Conservation (phyloP, 2,113 vertebrate genomes). For the Strix aluco region DNA sequence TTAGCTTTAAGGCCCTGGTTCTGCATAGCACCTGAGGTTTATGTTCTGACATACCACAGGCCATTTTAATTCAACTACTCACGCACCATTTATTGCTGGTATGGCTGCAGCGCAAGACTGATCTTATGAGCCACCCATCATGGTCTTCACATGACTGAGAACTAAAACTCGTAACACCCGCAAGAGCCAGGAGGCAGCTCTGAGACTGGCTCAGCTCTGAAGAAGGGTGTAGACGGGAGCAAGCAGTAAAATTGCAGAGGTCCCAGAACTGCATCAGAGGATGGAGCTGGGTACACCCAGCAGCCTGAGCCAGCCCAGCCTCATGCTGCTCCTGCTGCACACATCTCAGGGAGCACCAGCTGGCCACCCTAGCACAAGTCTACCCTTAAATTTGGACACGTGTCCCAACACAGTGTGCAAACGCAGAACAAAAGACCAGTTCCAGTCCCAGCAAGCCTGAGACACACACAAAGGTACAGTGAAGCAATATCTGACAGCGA, state of each 20-base stretch:
- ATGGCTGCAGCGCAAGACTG: background rate
- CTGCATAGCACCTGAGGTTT: background rate
- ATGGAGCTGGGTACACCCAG: background rate
- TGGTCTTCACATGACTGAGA: accelerated
- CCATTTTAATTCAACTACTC: background rate
- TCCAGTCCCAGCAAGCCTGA: background rate
- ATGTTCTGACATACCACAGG: background rate
- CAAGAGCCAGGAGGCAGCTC: background rate
- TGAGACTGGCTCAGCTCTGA: background rate
- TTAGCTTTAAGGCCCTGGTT: background rate
- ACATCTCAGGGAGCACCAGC: background rate
- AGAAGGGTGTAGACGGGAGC: background rate
- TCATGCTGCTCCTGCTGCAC: background rate
- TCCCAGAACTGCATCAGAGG: background rate
- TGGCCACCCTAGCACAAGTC: background rate
- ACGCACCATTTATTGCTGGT: background rate
- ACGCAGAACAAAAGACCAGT: background rate
- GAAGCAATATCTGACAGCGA: background rate
- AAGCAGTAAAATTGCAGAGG: background rate
- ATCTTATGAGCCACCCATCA: background rate
- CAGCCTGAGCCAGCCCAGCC: background rate
- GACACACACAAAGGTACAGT: background rate
- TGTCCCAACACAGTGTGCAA: background rate
- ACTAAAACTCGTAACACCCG: background rate
- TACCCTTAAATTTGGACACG: background rate